Percentiles rank a stretch among this genome's conserved stretches.
phyloP scores from a whole-genome alignment of 2,797 vertebrate species.

The Synanceia verrucosa region DNA sequence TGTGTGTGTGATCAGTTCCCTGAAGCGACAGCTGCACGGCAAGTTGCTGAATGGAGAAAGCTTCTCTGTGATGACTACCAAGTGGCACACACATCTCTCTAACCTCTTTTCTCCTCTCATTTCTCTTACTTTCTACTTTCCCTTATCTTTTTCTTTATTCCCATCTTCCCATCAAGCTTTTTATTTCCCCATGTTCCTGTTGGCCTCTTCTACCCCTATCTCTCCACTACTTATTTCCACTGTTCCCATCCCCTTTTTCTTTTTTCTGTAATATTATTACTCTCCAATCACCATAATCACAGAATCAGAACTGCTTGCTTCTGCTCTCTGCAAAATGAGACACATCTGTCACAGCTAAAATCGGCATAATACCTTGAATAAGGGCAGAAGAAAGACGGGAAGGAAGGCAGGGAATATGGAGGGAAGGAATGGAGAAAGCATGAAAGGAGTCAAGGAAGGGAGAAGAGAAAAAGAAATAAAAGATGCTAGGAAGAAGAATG shows the following conservation, averaged over 20 bases:
- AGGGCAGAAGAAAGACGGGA: slow-evolving; percentile 1
- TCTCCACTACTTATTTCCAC: neutral
- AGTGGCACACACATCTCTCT: slow-evolving; percentile 49
- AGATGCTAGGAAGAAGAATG: neutral
- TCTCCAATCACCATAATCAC: slow-evolving; percentile 41
- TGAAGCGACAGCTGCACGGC: slow-evolving; percentile 75
- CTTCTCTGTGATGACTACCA: slow-evolving; percentile 69
- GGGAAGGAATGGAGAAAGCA: neutral
- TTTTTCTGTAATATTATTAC: slow-evolving; percentile 12
- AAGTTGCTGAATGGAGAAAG: slow-evolving; percentile 72
- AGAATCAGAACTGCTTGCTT: slow-evolving; percentile 27
- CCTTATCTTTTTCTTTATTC: slow-evolving; percentile 1
- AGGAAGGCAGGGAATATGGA: neutral
- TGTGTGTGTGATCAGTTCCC: slow-evolving; percentile 70
- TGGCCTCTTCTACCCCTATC: neutral
- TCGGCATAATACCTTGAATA: slow-evolving; percentile 18
- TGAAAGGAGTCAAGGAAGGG: neutral
- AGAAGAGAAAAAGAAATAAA: neutral
- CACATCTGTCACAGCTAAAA: slow-evolving; percentile 36
- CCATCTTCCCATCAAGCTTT: neutral
- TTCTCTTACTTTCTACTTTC: slow-evolving; percentile 2
- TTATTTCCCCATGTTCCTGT: neutral
- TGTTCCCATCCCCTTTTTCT: slow-evolving; percentile 2
- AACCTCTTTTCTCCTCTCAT: slow-evolving; percentile 13
- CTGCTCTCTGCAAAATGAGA: slow-evolving; percentile 42